phyloP scores from a whole-genome alignment of 2,888 invertebrate genomes.

The Cataglyphis rosenhaueri region DNA sequence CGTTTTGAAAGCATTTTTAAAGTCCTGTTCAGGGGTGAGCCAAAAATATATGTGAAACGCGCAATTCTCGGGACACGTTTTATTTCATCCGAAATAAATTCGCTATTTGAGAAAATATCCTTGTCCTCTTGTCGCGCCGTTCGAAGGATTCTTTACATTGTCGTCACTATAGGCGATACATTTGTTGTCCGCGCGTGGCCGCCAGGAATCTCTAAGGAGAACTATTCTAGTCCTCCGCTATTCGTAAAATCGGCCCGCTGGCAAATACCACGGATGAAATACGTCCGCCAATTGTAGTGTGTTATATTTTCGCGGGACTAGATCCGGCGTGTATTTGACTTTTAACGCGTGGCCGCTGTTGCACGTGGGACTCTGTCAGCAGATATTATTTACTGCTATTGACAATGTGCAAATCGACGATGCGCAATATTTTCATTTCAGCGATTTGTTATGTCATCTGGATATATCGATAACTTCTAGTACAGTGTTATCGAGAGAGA shows the following conservation, averaged over 20 bases:
- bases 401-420: slow-evolving; percentile 40
- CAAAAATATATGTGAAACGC: slow-evolving; percentile 64
- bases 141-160: slow-evolving; percentile 61
- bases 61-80: slow-evolving; percentile 56
- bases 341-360: slow-evolving; percentile 25
- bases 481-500: background rate
- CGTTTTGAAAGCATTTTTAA: background rate
- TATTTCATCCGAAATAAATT: slow-evolving; percentile 65
- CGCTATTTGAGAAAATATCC: slow-evolving; percentile 73
- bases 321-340: slow-evolving; percentile 36
- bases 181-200: slow-evolving; percentile 25
- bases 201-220: slow-evolving; percentile 37
- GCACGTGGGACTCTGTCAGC: background rate
- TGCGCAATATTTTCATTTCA: slow-evolving; percentile 39
- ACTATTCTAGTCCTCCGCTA: slow-evolving; percentile 41
- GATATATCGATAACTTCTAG: background rate
- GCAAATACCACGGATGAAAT: slow-evolving; percentile 49
- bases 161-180: slow-evolving; percentile 45
- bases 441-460: slow-evolving; percentile 5
- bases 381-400: slow-evolving; percentile 30
- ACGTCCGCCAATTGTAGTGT: background rate
- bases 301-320: slow-evolving; percentile 44
- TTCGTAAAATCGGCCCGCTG: slow-evolving; percentile 44
- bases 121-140: slow-evolving; percentile 50
- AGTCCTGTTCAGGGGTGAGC: slow-evolving; percentile 31